Percentiles rank a stretch among this genome's conserved stretches.
Evolutionary conservation across 2,888 invertebrate species (phyloP).

Genomic region (Dichetophora obliterata): DNA sequence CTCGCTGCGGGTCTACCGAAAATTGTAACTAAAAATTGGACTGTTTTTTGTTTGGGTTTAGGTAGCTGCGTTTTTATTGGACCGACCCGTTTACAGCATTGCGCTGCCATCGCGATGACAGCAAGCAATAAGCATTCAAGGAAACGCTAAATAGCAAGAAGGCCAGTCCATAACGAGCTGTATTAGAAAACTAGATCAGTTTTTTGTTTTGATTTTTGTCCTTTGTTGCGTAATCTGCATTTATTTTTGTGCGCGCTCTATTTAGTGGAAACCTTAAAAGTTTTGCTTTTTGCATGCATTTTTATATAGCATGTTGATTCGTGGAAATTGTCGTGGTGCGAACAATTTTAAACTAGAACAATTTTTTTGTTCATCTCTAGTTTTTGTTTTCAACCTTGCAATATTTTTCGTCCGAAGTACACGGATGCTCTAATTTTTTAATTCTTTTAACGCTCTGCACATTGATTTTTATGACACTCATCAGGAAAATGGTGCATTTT

Average conservation of each 20-base stretch:
- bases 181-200: constrained; percentile 59
- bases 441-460: constrained; percentile 50
- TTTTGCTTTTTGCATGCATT: constrained; percentile 41
- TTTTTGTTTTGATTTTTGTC: constrained; percentile 59
- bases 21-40: constrained; percentile 64
- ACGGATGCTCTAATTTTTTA: constrained; percentile 61
- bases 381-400: constrained; percentile 48
- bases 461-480: constrained; percentile 55
- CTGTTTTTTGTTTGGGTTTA: constrained; percentile 51
- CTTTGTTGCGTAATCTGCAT: constrained; percentile 42
- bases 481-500: constrained; percentile 7
- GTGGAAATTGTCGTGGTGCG: constrained; percentile 55
- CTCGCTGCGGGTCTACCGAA: constrained; percentile 2
- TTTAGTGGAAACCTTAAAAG: not conserved
- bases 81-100: constrained; percentile 51
- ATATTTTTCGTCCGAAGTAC: constrained; percentile 49
- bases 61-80: constrained; percentile 57
- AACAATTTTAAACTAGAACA: constrained; percentile 61
- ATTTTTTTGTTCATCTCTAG: constrained; percentile 63
- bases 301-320: constrained; percentile 54
- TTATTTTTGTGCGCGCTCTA: constrained; percentile 47
- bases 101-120: too few relatives aligned
- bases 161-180: constrained; percentile 7
- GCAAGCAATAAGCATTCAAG: not conserved
- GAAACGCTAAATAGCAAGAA: not conserved